phyloP scores from a whole-genome alignment of 2,888 invertebrate species.

The Punctoribates punctum region DNA sequence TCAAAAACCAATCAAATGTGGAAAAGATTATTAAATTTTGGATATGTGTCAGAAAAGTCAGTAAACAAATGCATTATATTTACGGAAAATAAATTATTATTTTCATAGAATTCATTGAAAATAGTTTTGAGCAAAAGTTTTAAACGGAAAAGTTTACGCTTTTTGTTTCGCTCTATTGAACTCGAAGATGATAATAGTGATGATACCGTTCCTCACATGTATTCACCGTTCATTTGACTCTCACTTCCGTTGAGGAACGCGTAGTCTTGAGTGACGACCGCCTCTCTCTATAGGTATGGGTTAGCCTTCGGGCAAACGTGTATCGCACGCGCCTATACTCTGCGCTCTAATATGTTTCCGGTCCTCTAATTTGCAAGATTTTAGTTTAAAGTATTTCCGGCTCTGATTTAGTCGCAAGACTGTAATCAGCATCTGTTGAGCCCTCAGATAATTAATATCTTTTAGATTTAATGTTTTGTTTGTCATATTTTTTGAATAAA shows the following conservation, averaged over 20 bases:
- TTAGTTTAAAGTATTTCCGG: conserved; percentile 19
- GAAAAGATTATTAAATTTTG: too few species aligned
- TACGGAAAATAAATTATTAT: neutral
- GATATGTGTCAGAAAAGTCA: too few species aligned
- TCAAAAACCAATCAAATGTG: too few species aligned
- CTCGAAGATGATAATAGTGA: conserved; percentile 28
- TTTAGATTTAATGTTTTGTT: neutral
- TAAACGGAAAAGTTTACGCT: conserved; percentile 23
- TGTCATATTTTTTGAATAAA: neutral
- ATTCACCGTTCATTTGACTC: neutral
- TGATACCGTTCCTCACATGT: neutral
- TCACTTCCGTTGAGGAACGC: conserved; percentile 30
- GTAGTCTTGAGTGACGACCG: neutral
- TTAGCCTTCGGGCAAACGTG: neutral
- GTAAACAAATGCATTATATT: neutral
- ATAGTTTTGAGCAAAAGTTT: conserved; percentile 5
- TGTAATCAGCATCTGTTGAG: conserved; percentile 30
- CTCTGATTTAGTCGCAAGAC: conserved; percentile 8
- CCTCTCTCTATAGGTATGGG: neutral
- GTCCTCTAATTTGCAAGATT: conserved; percentile 16
- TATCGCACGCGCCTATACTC: conserved; percentile 25
- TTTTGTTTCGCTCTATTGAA: conserved; percentile 24
- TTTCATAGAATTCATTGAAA: conserved; percentile 17
- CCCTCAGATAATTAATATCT: conserved; percentile 12
- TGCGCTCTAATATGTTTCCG: conserved; percentile 10